A percentile compares a stretch with the other conserved stretches of the same genome.
Conservation (phyloP, 92 coral and sea anemone species). For the Chrysogorgia sp. region DNA sequence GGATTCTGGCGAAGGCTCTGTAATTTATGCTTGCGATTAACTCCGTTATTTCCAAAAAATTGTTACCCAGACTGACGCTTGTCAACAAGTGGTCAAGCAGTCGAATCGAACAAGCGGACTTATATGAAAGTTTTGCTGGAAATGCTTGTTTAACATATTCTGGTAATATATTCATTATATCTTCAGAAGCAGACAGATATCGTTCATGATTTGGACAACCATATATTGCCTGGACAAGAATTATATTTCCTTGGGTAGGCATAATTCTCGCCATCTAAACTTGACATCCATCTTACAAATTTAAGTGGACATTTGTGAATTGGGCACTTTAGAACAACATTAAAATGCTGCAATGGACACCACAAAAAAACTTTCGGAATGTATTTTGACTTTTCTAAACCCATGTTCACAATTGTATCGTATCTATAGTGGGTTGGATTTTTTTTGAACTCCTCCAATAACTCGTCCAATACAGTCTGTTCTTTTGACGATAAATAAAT, state of each 20-base stretch:
- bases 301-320: conserved; percentile 3
- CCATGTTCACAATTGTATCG: conserved; percentile 58
- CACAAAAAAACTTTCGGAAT: neutral
- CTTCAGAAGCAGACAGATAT: conserved; percentile 29
- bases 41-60: conserved; percentile 50
- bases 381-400: neutral
- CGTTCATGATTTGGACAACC: conserved; percentile 14
- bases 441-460: conserved; percentile 55
- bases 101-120: no score
- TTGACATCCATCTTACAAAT: conserved; percentile 42
- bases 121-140: conserved; percentile 43
- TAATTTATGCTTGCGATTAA: conserved; percentile 52
- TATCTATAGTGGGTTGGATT: conserved; percentile 60
- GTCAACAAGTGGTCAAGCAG: conserved; percentile 49
- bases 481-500: conserved; percentile 30
- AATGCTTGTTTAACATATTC: conserved; percentile 25
- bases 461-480: conserved; percentile 51
- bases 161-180: conserved; percentile 28
- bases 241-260: conserved; percentile 38
- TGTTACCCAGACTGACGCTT: no score
- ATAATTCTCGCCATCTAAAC: neutral
- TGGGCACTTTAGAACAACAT: conserved; percentile 2
- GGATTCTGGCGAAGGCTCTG: conserved; percentile 21
- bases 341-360: conserved; percentile 18
- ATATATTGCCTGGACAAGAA: conserved; percentile 39